These are phyloP conservation scores for Pogonophryne albipinna DNA, from an alignment of 2,797 vertebrate species.

Conservation along the genomic window DNA sequence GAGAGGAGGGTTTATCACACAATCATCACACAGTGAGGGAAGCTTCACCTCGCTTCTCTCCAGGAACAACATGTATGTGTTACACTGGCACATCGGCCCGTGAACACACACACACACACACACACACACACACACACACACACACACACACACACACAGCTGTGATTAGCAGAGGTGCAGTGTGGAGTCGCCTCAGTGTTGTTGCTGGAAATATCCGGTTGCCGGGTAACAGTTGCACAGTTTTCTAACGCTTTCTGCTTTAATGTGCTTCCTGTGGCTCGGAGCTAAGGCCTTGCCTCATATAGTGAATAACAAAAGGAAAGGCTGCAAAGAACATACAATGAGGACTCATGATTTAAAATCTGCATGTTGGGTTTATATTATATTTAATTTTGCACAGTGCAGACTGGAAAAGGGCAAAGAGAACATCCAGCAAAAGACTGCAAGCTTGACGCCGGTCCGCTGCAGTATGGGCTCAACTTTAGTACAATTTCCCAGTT, in stretches of 20 bases:
- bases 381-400: too few species aligned
- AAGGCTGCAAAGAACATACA: neutral
- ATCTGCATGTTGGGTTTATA: too few species aligned
- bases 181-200: slow-evolving; percentile 11
- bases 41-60: neutral
- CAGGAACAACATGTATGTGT: neutral
- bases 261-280: slow-evolving; percentile 31
- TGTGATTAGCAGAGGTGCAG: slow-evolving; percentile 14
- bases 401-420: too few species aligned
- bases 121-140: too few species aligned
- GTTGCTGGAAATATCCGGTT: slow-evolving; percentile 64
- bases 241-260: slow-evolving; percentile 39
- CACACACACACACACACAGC: neutral
- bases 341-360: too few species aligned
- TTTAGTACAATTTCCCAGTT: too few species aligned
- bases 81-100: neutral
- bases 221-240: slow-evolving; percentile 59
- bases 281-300: slow-evolving; percentile 1
- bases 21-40: neutral
- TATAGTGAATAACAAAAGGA: neutral
- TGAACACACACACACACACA: neutral
- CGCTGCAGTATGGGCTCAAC: too few species aligned
- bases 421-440: too few species aligned
- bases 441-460: too few species aligned
- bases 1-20: neutral